Percentiles rank a stretch among this genome's conserved stretches.
These are phyloP conservation scores for Istiophorus platypterus DNA, from an alignment of 2,113 vertebrate genomes.

Conservation along the genomic window DNA sequence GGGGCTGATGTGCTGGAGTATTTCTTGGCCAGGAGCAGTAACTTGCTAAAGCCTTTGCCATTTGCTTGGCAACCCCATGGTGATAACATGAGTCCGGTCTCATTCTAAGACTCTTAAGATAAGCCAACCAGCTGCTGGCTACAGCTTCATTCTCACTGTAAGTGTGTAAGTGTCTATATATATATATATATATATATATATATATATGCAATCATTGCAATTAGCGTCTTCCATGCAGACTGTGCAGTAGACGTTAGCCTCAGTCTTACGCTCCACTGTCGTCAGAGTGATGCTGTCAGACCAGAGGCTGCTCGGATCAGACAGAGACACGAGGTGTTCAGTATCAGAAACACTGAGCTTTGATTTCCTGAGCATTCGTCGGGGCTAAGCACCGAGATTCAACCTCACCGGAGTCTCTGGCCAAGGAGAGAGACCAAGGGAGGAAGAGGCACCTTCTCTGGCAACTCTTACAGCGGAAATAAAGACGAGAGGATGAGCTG, in stretches of 20 bases:
- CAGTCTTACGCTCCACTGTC: neutral
- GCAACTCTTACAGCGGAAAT: neutral
- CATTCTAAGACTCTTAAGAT: neutral
- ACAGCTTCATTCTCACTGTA: no score
- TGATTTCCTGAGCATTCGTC: constrained; percentile 62
- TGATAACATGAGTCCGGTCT: neutral
- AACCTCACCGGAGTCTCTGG: constrained; percentile 17
- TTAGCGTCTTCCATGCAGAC: neutral
- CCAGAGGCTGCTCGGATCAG: neutral
- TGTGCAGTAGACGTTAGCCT: neutral
- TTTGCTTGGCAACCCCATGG: neutral
- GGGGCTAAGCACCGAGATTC: constrained; percentile 42
- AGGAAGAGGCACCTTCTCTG: neutral
- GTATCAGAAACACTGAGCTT: constrained; percentile 32
- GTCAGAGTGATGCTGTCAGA: constrained; percentile 11
- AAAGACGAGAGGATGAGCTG: neutral
- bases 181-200: neutral
- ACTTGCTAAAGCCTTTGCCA: neutral
- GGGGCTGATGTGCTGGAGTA: no score
- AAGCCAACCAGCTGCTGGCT: neutral
- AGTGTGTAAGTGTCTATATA: no score
- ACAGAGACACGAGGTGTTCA: neutral
- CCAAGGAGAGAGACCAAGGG: neutral
- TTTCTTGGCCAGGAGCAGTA: neutral
- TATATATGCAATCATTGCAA: neutral